Conservation (phyloP, 1,140 invertebrate genomes). For the Leguminivora glycinivorella region DNA sequence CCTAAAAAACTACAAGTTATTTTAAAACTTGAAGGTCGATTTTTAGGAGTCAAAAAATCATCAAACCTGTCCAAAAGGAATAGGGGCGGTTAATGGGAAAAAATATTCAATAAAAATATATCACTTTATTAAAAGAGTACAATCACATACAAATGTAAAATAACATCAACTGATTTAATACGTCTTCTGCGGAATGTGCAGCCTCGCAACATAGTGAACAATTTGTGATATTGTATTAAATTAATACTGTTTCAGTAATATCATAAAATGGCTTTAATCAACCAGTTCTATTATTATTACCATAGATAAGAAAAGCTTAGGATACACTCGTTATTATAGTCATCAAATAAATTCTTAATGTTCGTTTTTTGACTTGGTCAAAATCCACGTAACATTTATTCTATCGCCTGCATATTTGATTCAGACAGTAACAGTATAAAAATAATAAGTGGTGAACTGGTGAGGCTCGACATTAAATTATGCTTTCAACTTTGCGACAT, state of each 20-base stretch:
- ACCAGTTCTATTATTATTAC: not conserved
- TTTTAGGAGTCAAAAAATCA: no score
- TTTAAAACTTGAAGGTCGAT: no score
- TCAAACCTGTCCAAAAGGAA: no score
- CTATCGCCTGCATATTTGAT: not conserved
- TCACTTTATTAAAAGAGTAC: conserved; percentile 61
- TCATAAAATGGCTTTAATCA: not conserved
- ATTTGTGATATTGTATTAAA: not conserved
- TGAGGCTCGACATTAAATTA: not conserved
- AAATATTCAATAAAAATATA: conserved; percentile 56
- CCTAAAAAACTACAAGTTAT: no score
- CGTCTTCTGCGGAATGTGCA: conserved; percentile 34
- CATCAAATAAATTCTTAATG: not conserved
- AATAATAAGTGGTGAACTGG: not conserved
- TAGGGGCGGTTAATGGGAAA: conserved; percentile 12
- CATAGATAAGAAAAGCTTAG: not conserved
- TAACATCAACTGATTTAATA: conserved; percentile 30
- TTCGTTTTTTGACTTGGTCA: no score
- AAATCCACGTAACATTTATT: no score
- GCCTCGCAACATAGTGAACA: not conserved
- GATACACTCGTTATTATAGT: not conserved
- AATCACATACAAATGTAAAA: conserved; percentile 44
- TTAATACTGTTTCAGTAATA: not conserved
- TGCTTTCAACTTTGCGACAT: not conserved
- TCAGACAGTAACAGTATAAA: not conserved